A percentile compares a stretch with the other conserved stretches of the same genome.
Conservation (phyloP, 2,888 invertebrate genomes). For the Callinectes sapidus region DNA sequence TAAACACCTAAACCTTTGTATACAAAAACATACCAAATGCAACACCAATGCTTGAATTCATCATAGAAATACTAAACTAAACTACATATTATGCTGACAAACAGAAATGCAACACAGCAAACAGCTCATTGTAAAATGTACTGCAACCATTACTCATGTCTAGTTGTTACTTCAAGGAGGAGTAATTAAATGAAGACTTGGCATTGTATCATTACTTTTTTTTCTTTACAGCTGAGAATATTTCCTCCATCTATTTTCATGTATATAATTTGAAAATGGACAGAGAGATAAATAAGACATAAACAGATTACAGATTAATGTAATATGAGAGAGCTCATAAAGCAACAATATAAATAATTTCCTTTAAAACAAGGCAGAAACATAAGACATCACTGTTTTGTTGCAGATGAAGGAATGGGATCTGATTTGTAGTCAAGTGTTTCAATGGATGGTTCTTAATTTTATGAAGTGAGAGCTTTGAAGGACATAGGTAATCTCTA, state of each 20-base stretch:
- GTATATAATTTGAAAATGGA: background rate
- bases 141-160: background rate
- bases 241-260: background rate
- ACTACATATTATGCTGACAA: background rate
- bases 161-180: background rate
- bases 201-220: background rate
- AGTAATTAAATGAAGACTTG: too few species aligned
- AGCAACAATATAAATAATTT: background rate
- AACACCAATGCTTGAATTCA: background rate
- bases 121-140: background rate
- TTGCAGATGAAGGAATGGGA: background rate
- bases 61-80: background rate
- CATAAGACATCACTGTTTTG: background rate
- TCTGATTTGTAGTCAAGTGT: background rate
- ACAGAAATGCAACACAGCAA: background rate
- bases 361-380: background rate
- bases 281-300: background rate
- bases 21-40: background rate
- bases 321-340: background rate
- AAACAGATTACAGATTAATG: background rate
- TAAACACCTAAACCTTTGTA: background rate
- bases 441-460: conserved; percentile 2
- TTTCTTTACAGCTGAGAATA: background rate
- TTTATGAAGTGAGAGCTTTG: background rate
- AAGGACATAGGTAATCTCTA: background rate